A percentile compares a stretch with the other conserved stretches of the same genome.
These are phyloP conservation scores for Encarsia formosa DNA, from an alignment of 2,888 invertebrate species.

Conservation along the genomic window DNA sequence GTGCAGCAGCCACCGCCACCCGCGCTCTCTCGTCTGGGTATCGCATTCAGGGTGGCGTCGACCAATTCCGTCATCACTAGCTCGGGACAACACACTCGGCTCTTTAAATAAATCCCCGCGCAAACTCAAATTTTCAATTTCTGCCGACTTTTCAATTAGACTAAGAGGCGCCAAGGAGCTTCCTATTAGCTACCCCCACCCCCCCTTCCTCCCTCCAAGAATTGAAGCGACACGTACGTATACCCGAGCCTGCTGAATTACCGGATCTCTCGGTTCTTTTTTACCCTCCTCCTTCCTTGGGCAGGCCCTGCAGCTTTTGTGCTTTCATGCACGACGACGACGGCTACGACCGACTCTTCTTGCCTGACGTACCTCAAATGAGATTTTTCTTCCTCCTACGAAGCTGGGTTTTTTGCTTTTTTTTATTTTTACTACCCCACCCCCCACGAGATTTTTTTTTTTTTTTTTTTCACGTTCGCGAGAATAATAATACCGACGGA, in stretches of 20 bases:
- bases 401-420: no score
- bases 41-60: slow-evolving; percentile 6
- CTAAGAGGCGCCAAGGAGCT: slow-evolving; percentile 48
- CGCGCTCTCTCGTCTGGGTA: background rate
- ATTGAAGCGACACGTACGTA: background rate
- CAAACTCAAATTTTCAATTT: slow-evolving; percentile 47
- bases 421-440: no score
- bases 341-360: slow-evolving; percentile 3
- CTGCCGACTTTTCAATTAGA: slow-evolving; percentile 52
- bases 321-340: slow-evolving; percentile 12
- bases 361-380: slow-evolving; percentile 11
- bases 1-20: background rate
- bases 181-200: slow-evolving; percentile 37
- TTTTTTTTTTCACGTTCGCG: background rate
- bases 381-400: slow-evolving; percentile 13
- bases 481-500: slow-evolving; percentile 8
- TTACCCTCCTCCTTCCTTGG: slow-evolving; percentile 13
- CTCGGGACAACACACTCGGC: no score
- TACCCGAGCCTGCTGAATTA: slow-evolving; percentile 15
- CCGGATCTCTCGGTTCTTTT: slow-evolving; percentile 14
- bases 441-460: no score
- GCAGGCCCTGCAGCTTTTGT: slow-evolving; percentile 14
- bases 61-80: slow-evolving; percentile 14
- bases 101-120: no score
- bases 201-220: slow-evolving; percentile 22